Conservation (phyloP, 1,140 invertebrate genomes). For the Bicyclus anynana region DNA sequence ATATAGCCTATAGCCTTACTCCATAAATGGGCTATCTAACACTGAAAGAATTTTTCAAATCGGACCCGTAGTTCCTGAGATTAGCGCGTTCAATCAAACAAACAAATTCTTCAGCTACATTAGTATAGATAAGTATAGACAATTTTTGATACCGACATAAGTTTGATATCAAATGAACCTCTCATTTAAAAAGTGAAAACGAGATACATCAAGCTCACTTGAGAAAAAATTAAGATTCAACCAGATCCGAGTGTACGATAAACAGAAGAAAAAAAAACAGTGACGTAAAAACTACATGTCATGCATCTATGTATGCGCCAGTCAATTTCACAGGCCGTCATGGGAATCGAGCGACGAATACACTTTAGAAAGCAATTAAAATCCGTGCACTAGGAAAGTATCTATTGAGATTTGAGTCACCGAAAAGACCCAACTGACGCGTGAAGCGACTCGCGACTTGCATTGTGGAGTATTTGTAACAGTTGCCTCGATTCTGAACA, state of each 20-base stretch:
- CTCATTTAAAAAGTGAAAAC: too few species aligned
- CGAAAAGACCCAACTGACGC: constrained; percentile 55
- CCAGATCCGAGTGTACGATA: constrained; percentile 68
- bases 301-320: constrained; percentile 71
- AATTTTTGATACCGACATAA: too few species aligned
- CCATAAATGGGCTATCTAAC: too few species aligned
- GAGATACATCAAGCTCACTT: not conserved
- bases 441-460: constrained; percentile 37
- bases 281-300: constrained; percentile 71
- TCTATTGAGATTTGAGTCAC: constrained; percentile 31
- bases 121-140: too few species aligned
- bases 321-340: constrained; percentile 70
- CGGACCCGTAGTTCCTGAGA: too few species aligned
- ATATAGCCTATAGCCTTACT: too few species aligned
- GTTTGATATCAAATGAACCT: too few species aligned
- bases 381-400: constrained; percentile 49
- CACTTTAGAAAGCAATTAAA: constrained; percentile 74
- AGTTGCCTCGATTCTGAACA: not conserved
- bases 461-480: not conserved
- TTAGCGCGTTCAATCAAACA: too few species aligned
- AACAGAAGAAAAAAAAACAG: constrained; percentile 65
- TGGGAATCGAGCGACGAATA: constrained; percentile 69
- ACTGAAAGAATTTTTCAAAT: too few species aligned
- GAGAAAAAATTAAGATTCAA: constrained; percentile 38
- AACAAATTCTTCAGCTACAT: too few species aligned